phyloP scores from a whole-genome alignment of 2,113 vertebrate species.

The Pomatorhinus ruficollis region DNA sequence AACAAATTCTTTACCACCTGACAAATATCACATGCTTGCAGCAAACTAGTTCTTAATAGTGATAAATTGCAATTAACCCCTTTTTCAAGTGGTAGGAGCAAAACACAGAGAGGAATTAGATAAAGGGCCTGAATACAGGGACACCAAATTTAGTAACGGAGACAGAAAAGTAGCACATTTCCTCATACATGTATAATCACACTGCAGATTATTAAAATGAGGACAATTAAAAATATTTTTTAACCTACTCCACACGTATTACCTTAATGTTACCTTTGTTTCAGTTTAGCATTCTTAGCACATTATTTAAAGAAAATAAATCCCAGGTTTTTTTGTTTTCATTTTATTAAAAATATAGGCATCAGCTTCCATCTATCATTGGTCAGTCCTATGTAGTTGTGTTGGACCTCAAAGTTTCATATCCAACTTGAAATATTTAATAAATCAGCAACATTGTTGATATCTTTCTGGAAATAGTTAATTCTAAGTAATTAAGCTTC shows the following conservation, averaged over 20 bases:
- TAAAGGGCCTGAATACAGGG: background rate
- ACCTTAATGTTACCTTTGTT: background rate
- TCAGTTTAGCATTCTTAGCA: background rate
- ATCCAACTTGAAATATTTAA: background rate
- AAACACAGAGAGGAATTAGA: background rate
- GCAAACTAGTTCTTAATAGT: background rate
- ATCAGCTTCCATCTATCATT: background rate
- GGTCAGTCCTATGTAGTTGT: background rate
- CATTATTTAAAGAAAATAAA: background rate
- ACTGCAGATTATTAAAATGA: background rate
- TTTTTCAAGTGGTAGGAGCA: background rate
- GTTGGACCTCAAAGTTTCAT: background rate
- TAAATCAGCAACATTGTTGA: background rate
- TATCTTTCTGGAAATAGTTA: background rate
- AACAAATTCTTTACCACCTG: background rate
- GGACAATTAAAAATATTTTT: background rate
- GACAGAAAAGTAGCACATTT: background rate
- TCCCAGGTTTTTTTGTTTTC: background rate
- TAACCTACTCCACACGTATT: background rate
- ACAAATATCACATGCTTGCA: background rate
- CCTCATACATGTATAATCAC: background rate
- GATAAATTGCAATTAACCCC: background rate
- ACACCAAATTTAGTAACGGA: background rate
- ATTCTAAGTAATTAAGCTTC: background rate
- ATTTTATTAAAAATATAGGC: background rate